Conservation (phyloP, 2,888 invertebrate species). For the Yponomeuta evonymella region DNA sequence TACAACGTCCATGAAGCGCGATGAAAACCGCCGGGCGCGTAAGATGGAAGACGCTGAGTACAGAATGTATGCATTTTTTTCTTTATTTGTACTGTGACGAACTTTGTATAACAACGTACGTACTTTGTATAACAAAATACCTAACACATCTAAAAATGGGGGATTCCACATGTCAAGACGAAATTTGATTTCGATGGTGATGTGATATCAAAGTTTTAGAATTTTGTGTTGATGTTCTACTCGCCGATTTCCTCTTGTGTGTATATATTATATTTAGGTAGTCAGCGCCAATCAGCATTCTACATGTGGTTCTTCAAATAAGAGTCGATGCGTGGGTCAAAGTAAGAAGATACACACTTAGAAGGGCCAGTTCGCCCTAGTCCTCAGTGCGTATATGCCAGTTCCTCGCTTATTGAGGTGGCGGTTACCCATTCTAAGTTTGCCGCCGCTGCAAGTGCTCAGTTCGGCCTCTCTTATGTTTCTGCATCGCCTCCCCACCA, state of each 20-base stretch:
- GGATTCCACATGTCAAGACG: too few relatives aligned
- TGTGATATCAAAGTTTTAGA: too few relatives aligned
- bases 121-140: too few relatives aligned
- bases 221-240: neutral
- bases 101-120: too few relatives aligned
- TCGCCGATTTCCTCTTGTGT: neutral
- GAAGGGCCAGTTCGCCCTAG: neutral
- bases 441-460: conserved; percentile 35
- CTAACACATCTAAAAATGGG: too few relatives aligned
- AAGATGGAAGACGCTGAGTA: too few relatives aligned
- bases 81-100: too few relatives aligned
- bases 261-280: neutral
- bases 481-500: conserved; percentile 40
- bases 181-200: too few relatives aligned
- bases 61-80: too few relatives aligned
- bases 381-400: conserved; percentile 19
- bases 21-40: too few relatives aligned
- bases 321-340: neutral
- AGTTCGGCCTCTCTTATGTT: conserved; percentile 38
- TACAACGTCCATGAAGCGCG: too few relatives aligned
- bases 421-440: conserved; percentile 44
- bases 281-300: neutral
- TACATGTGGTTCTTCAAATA: too few relatives aligned
- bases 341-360: neutral
- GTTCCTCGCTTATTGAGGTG: conserved; percentile 42